phyloP scores from a whole-genome alignment of 2,113 vertebrate species.

The Butorides virescens region DNA sequence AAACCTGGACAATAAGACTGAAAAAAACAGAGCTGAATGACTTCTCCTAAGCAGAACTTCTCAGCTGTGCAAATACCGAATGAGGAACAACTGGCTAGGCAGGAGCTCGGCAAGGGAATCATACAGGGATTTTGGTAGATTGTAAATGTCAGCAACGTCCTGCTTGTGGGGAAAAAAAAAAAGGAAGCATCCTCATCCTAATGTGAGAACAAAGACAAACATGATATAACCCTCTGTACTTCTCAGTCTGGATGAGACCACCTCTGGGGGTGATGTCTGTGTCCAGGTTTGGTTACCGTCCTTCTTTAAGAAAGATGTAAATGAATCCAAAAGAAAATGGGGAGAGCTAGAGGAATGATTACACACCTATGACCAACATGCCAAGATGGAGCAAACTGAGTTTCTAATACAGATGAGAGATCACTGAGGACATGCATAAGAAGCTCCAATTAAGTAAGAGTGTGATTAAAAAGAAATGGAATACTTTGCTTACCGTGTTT shows the following conservation, averaged over 20 bases:
- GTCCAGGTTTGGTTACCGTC: not conserved
- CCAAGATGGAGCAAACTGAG: not conserved
- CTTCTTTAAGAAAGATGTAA: not conserved
- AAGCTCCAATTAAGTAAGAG: not conserved
- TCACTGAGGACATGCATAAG: not conserved
- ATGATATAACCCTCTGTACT: not conserved
- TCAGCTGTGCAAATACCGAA: not conserved
- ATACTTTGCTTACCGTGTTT: not conserved
- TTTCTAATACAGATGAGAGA: not conserved
- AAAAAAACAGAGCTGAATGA: not conserved
- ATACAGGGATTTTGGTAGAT: not conserved
- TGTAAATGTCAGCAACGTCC: not conserved
- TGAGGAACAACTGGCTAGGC: not conserved
- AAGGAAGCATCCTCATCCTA: not conserved
- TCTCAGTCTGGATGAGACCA: not conserved
- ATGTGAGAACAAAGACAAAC: not conserved
- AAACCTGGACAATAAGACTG: not conserved
- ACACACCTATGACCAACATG: not conserved
- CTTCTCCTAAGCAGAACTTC: not conserved
- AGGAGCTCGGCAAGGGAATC: not conserved
- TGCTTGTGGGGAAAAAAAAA: not conserved
- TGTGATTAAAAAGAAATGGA: not conserved
- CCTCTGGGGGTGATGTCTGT: not conserved
- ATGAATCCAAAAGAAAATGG: not conserved
- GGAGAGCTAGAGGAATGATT: not conserved